Conservation (phyloP, 2,797 vertebrate genomes). For the Gymnothorax reevesii region DNA sequence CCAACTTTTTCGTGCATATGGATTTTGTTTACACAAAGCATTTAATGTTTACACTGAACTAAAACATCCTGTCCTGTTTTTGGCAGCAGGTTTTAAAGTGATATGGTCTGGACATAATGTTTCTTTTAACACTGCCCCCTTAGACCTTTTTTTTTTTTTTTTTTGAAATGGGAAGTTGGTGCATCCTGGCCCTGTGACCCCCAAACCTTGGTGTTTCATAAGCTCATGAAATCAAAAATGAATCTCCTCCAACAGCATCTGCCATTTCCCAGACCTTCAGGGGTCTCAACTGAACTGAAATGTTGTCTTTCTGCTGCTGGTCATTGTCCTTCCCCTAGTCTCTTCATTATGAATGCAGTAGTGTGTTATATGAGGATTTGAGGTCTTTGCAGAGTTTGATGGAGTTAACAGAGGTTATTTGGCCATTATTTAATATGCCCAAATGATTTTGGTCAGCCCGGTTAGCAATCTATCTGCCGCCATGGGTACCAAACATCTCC, state of each 20-base stretch:
- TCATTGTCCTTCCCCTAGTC: not conserved
- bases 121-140: not conserved
- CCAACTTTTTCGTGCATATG: not conserved
- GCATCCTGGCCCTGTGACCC: not conserved
- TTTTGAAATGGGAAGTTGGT: not conserved
- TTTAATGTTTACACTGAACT: not conserved
- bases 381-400: not conserved
- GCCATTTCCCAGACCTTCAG: not conserved
- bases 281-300: conserved; percentile 10
- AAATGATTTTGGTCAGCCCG: not conserved
- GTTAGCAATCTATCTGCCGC: not conserved
- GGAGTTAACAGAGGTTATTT: not conserved
- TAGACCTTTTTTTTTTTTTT: not conserved
- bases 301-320: conserved; percentile 14
- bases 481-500: not conserved
- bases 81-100: not conserved
- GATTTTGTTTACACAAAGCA: not conserved
- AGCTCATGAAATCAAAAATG: not conserved
- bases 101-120: not conserved
- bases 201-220: not conserved
- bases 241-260: not conserved
- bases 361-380: not conserved
- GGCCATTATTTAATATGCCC: not conserved
- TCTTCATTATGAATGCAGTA: not conserved
- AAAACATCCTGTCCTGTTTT: not conserved